Base-by-base conservation (phyloP, 1,140 invertebrate genomes). In the Adelges cooleyi region DNA sequence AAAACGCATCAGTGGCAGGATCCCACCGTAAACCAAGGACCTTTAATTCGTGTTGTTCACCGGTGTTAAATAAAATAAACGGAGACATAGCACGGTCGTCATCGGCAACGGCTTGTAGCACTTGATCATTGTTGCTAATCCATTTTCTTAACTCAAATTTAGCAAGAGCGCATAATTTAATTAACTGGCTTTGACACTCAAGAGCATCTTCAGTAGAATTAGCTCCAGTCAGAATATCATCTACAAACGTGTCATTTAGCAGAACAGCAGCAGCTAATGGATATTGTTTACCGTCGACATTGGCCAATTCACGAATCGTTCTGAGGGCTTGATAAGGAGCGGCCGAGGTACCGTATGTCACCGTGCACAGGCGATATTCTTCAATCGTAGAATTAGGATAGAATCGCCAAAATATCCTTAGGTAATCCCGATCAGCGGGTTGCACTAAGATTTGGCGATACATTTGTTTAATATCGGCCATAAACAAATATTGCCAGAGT, bases 371-470 rank as follows among this genome's bases (percentile, higher is more conserved):
- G 22, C 51, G 36, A 65, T 69, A 76, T 51, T 71, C 68, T 13
- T 65, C 15, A 5, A 75, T 66, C 6, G 68, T 48, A 27, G 72
- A 52, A 40, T 67, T 52, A 10, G 65, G 65, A 13, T 65, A 51
- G 33, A 70, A 44, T 49, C 73, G 65, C 73, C 75, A 77, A 1
- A 78, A 29, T 22, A 77, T 74, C 15, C 69, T 51, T 70, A 76
- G 74, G 54, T 71, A 73, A 6, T 66, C 42, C 40, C 66, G 17
- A 62, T 74, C 66, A 13, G 65, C 15, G 0, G 52, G 66, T 40
- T 67, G 18, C 1, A 70, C 40, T n/a, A 65, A 11, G 11, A 70
- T 69, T 51, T 68, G 66, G 5, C 50, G 27, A 36, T 53, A 69
- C 69, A 69, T 69, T 66, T 75, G 70, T 13, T 66, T 62, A 8